phyloP scores from a whole-genome alignment of 1,140 invertebrate genomes.

The Listronotus oregonensis region DNA sequence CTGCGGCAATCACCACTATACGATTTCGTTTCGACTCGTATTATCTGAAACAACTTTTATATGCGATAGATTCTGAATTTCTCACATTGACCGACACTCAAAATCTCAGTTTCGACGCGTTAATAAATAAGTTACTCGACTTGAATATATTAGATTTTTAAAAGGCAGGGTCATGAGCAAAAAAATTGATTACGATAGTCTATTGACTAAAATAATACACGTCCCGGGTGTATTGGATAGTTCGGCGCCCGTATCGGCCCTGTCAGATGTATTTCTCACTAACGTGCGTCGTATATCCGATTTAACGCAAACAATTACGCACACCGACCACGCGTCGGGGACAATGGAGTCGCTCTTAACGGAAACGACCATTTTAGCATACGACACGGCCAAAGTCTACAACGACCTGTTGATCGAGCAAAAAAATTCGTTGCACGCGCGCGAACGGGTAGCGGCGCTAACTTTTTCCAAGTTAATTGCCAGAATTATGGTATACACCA shows the following conservation, averaged over 20 bases:
- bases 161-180: too few relatives aligned
- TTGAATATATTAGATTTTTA: too few relatives aligned
- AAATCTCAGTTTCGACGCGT: too few relatives aligned
- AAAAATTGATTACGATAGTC: too few relatives aligned
- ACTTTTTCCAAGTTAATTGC: slow-evolving; percentile 2
- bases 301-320: slow-evolving; percentile 4
- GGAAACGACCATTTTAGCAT: slow-evolving; percentile 1
- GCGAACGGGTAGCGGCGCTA: not conserved
- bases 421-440: not conserved
- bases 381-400: slow-evolving; percentile 1
- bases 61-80: too few relatives aligned
- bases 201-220: not conserved
- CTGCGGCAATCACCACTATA: too few relatives aligned
- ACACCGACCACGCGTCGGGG: not conserved
- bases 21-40: too few relatives aligned
- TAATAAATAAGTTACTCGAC: too few relatives aligned
- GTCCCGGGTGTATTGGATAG: slow-evolving; percentile 2
- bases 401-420: slow-evolving; percentile 1
- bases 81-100: too few relatives aligned
- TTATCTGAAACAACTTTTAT: too few relatives aligned
- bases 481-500: not conserved
- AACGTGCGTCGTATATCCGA: not conserved
- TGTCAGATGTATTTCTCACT: slow-evolving; percentile 1
- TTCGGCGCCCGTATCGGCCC: not conserved
- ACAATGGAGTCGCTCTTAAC: not conserved